Conservation (phyloP, 2,113 vertebrate genomes). For the Archilochus colubris region DNA sequence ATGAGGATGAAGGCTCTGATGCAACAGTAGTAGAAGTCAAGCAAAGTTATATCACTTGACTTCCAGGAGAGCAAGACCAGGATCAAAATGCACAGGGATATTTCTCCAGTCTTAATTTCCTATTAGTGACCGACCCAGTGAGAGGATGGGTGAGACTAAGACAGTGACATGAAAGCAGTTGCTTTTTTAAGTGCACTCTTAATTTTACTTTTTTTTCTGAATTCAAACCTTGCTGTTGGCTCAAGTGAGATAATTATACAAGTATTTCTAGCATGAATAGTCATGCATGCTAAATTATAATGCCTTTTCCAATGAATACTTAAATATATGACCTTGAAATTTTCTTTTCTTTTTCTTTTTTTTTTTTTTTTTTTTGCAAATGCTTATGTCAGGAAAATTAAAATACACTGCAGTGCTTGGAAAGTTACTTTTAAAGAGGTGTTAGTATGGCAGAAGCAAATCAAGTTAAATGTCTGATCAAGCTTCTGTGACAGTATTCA, state of each 20-base stretch:
- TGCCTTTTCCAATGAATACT: background rate
- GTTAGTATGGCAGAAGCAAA: background rate
- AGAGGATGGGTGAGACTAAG: background rate
- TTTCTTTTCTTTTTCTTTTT: background rate
- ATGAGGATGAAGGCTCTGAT: background rate
- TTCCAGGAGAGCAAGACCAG: background rate
- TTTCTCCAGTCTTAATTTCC: background rate
- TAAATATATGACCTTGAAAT: background rate
- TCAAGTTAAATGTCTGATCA: background rate
- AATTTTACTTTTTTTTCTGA: background rate
- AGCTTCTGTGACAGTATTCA: background rate
- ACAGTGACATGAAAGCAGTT: background rate
- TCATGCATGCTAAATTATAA: background rate
- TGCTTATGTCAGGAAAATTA: background rate
- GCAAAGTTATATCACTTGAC: background rate
- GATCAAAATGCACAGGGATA: background rate
- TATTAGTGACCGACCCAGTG: background rate
- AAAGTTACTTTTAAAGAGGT: background rate
- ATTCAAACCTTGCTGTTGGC: background rate
- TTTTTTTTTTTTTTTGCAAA: background rate
- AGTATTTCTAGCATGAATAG: slow-evolving; percentile 15
- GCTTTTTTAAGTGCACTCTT: background rate
- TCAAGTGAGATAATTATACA: slow-evolving; percentile 1
- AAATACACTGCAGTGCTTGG: background rate
- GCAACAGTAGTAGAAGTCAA: background rate